Evolutionary conservation across 2,797 vertebrate species (phyloP), one percentile per base, ranked within the genome.

Genomic region (Chaetodon trifasciatus): DNA sequence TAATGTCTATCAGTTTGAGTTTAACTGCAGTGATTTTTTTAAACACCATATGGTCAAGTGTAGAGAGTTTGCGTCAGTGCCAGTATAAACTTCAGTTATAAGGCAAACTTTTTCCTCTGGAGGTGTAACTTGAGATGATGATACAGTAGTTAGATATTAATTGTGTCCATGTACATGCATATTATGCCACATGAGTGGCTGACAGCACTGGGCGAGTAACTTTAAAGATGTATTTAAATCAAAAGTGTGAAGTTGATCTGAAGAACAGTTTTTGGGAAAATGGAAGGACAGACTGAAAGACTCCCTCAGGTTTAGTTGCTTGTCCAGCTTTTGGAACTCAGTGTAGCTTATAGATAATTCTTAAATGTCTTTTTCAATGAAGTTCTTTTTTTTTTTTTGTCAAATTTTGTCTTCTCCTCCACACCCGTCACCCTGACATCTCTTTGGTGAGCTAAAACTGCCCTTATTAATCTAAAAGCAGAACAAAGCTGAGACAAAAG

Each of bases 401-500:
- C 13, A 1, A 8, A 47, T 23, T 42, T 66, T 17, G 28, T 6
- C 46, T 32, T 23, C 17, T 44, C 79, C 24, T 17, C 39, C 19
- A 52, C 7, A 65, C 24, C 8, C 1, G 19, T 71, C 37, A 17
- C n/a, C 35, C 50, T 61, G 57, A 46, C 19, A 17, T 16, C 6
- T 42, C 23, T 63, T n/a, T 15, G 13, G 35, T 50, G n/a, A 32
- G 28, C 6, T 32, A 44, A 67, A 16, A 7, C 60, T 52, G 21
- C n/a, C 42, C 37, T 63, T 37, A 64, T 77, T 77, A 28, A 93
- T 93, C 91, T 93, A 92, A 91, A 85, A 90, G 64, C 79, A 86
- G 90, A 92, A 81, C 86, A 93, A 86, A 82, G 93, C 88, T 71
- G 79, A 86, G 50, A 76, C 52, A 60, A 92, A 92, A 90, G 93